Conservation (phyloP, 2,888 invertebrate genomes). For the Nesidiocoris tenuis region DNA sequence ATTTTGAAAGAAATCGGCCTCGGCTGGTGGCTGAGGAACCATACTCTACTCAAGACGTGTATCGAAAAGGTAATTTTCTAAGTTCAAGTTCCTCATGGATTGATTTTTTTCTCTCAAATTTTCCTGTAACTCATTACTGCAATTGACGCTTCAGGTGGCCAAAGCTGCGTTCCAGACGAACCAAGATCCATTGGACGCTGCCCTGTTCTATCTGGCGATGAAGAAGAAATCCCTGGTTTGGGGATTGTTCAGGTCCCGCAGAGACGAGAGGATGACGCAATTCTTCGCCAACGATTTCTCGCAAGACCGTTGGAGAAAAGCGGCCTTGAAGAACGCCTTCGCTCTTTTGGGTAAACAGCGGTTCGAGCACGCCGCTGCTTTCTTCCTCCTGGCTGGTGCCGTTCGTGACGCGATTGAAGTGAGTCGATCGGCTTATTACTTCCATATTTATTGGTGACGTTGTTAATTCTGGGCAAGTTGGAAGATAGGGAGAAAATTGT, state of each 20-base stretch:
- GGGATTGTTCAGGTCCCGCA: conserved; percentile 86
- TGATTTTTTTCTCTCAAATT: not conserved
- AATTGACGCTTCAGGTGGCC: conserved; percentile 69
- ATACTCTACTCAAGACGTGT: conserved; percentile 74
- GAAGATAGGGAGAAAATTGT: too few relatives aligned
- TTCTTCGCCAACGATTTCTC: conserved; percentile 95
- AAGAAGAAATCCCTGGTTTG: conserved; percentile 95
- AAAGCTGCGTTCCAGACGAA: conserved; percentile 88
- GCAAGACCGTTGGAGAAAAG: conserved; percentile 93
- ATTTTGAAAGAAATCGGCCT: conserved; percentile 87
- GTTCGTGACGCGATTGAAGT: conserved; percentile 94
- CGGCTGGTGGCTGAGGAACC: conserved; percentile 95
- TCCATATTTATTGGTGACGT: too few relatives aligned
- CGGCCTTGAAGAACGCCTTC: conserved; percentile 97
- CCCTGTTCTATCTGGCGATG: conserved; percentile 96
- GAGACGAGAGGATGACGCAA: conserved; percentile 87
- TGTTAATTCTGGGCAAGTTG: too few relatives aligned
- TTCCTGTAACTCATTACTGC: not conserved
- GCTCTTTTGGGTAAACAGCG: conserved; percentile 77
- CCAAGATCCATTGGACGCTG: conserved; percentile 96
- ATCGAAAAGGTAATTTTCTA: conserved; percentile 69
- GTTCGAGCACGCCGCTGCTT: conserved; percentile 97
- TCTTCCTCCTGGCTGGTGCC: conserved; percentile 93
- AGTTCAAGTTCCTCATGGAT: not conserved
- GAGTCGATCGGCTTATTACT: conserved; percentile 50